Evolutionary conservation across 2,888 invertebrate species (phyloP).

Genomic region (Drosophila austrosaltans): DNA sequence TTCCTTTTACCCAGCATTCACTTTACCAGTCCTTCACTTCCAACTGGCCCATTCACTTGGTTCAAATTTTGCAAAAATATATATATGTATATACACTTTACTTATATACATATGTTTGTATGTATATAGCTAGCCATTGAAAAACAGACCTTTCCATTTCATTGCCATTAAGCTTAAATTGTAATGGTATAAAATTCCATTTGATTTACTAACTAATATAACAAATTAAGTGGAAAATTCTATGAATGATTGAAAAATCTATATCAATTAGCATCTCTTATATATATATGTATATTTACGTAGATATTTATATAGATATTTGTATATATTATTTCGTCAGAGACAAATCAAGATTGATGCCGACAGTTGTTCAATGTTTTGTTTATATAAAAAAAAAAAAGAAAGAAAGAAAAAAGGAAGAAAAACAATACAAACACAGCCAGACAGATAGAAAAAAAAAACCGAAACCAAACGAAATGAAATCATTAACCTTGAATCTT

Average conservation of each 20-base stretch:
- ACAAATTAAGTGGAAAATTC: constrained; percentile 32
- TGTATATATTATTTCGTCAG: constrained; percentile 43
- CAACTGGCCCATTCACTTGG: constrained; percentile 15
- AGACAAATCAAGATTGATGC: constrained; percentile 63
- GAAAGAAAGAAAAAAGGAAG: constrained; percentile 1
- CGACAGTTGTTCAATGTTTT: constrained; percentile 73
- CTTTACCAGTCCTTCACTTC: background rate
- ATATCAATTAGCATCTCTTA: constrained; percentile 4
- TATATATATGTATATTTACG: background rate
- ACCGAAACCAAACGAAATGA: background rate
- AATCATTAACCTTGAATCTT: constrained; percentile 66
- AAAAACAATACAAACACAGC: background rate
- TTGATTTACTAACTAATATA: constrained; percentile 11
- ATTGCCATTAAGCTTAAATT: constrained; percentile 1
- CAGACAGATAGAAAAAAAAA: background rate
- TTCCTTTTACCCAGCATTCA: background rate
- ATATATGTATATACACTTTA: background rate
- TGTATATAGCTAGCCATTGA: background rate
- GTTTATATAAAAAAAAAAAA: constrained; percentile 42
- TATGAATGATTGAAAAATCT: constrained; percentile 5
- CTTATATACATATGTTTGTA: background rate
- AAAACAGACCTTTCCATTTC: background rate
- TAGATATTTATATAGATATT: background rate
- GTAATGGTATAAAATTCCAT: constrained; percentile 5
- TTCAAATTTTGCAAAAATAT: constrained; percentile 28